A percentile compares a stretch with the other conserved stretches of the same genome.
Conservation (phyloP, 1,140 invertebrate species). For the Cyclargus thomasi region DNA sequence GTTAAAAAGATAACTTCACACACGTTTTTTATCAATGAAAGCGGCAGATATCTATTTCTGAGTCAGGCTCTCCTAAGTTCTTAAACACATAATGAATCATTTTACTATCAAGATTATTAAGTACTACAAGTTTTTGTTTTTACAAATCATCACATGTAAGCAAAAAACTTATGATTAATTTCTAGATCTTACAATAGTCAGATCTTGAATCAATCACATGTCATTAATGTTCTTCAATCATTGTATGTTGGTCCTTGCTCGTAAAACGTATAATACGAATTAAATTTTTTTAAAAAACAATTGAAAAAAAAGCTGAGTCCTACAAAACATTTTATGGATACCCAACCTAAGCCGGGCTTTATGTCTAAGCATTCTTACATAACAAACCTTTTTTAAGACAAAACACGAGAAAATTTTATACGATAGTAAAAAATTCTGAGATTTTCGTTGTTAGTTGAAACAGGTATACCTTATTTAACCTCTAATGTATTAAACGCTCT, state of each 20-base stretch:
- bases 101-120: neutral
- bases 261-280: too few species aligned
- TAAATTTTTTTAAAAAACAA: too few species aligned
- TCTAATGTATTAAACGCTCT: too few species aligned
- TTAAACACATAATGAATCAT: neutral
- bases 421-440: neutral
- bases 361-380: neutral
- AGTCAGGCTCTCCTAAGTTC: neutral
- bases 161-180: too few species aligned
- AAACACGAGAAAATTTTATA: neutral
- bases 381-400: neutral
- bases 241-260: too few species aligned
- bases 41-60: neutral
- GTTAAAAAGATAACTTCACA: too few species aligned
- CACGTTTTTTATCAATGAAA: too few species aligned
- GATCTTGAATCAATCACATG: too few species aligned
- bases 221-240: too few species aligned
- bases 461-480: too few species aligned
- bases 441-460: neutral
- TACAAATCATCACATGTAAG: neutral
- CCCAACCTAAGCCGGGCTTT: constrained; percentile 1
- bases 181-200: too few species aligned
- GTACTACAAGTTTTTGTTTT: neutral
- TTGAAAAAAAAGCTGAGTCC: neutral
- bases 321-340: neutral